A percentile compares a stretch with the other conserved stretches of the same genome.
Conservation (phyloP, 1,140 invertebrate genomes). For the Teleopsis dalmanni region DNA sequence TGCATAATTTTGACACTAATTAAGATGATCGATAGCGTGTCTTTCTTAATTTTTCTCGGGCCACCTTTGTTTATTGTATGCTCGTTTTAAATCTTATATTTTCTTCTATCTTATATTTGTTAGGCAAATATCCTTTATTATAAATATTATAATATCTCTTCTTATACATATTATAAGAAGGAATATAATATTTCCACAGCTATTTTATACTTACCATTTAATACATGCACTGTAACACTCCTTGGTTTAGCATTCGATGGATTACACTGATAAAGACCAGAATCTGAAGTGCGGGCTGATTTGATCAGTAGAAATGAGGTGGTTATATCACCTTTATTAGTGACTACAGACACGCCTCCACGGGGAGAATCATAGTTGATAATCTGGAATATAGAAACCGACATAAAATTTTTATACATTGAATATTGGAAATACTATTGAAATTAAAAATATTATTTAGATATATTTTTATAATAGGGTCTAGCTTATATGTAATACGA, state of each 20-base stretch:
- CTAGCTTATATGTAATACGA: too few relatives aligned
- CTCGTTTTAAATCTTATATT: too few relatives aligned
- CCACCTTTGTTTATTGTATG: too few relatives aligned
- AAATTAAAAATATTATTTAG: neutral
- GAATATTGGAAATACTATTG: neutral
- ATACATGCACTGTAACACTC: slow-evolving; percentile 79
- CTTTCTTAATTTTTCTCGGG: too few relatives aligned
- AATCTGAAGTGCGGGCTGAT: slow-evolving; percentile 64
- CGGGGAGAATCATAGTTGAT: slow-evolving; percentile 85
- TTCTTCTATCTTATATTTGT: too few relatives aligned
- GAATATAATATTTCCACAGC: too few relatives aligned
- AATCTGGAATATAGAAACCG: slow-evolving; percentile 51
- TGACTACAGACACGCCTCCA: slow-evolving; percentile 66
- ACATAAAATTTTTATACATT: neutral
- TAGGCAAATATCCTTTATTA: too few relatives aligned
- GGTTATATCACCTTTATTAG: slow-evolving; percentile 70
- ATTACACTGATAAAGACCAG: slow-evolving; percentile 70
- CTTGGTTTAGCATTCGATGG: slow-evolving; percentile 80
- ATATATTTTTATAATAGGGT: neutral
- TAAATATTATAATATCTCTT: too few relatives aligned
- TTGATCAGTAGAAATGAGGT: slow-evolving; percentile 71
- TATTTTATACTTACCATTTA: slow-evolving; percentile 70
- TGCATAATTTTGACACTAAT: too few relatives aligned
- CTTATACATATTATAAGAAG: too few relatives aligned
- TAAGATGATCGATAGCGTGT: too few relatives aligned